Evolutionary conservation across 2,888 invertebrate genomes (phyloP), one percentile per base, ranked within the genome.

Genomic region (Drosophila tripunctata): DNA sequence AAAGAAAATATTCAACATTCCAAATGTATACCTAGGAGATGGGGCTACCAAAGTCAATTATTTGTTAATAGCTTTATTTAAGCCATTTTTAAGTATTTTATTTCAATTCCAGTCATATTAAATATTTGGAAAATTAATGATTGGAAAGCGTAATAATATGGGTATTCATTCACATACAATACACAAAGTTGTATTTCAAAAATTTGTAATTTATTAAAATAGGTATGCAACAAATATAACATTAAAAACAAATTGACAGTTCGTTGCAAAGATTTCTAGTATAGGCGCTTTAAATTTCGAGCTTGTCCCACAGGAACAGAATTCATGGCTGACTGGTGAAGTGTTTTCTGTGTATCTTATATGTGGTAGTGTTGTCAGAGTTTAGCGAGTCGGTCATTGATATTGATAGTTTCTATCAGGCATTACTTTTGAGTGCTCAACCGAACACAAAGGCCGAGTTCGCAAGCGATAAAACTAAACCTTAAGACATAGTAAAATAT

Each of bases 381-480:
- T 30, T 56, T 41, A 30, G 38, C 15, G 45, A 30, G 36, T 27
- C 33, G 17, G n/a, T 44, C 44, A 35, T 35, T 40, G 63, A 54
- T 58, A 67, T 43, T 27, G 64, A 61, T 61, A 67, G 61, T 44
- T 55, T 64, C 67, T 61, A 61, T 61, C 38, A 40, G 31, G 10
- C 58, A 79, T 79, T 71, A 44, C 22, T 51, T 67, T 76, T 50
- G 62, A 79, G 60, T 61, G 63, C 24, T 24, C 31, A 30, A 54
- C 14, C 17, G 40, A 43, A 51, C 15, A 31, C 67, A 48, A 50
- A 50, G 40, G 45, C 38, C 51, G 19, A 22, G 38, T 35, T 56
- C 10, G 10, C 19, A 7, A 36, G 22, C 38, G 41, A 57, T 63
- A 55, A 57, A 54, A 30, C 24, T 36, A 36, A 67, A 47, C 38